Conservation (phyloP, 2,797 vertebrate genomes). For the Cossypha heuglini region DNA sequence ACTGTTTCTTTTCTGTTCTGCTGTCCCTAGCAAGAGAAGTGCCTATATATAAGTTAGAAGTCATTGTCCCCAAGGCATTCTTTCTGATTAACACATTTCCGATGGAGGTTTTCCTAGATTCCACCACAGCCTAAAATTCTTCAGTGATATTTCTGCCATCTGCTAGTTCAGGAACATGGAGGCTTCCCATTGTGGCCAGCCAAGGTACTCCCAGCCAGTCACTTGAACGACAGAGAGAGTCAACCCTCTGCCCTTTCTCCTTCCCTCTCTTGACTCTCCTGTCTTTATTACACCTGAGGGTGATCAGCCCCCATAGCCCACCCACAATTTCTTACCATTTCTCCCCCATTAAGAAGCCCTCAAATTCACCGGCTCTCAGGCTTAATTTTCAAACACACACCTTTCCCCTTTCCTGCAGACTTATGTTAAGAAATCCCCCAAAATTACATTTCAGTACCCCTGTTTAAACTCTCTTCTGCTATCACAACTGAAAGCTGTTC, state of each 20-base stretch:
- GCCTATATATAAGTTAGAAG: background rate
- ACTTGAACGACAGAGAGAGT: background rate
- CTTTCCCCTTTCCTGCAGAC: background rate
- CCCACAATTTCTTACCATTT: background rate
- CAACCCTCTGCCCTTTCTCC: background rate
- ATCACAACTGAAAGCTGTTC: background rate
- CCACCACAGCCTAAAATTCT: background rate
- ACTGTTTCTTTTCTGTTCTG: background rate
- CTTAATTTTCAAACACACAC: background rate
- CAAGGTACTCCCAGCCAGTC: background rate
- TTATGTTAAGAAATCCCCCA: background rate
- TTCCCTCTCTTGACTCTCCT: background rate
- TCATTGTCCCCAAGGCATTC: background rate
- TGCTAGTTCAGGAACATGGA: background rate
- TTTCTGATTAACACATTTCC: background rate
- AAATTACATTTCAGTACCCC: background rate
- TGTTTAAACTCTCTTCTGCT: background rate
- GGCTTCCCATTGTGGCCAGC: background rate
- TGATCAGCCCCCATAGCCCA: background rate
- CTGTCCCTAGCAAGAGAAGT: background rate
- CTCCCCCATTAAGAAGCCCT: background rate
- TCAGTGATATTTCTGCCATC: background rate
- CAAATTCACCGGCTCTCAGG: background rate
- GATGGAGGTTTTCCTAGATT: background rate
- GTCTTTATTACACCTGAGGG: background rate